Percentiles rank a stretch among this genome's conserved stretches.
Evolutionary conservation across 2,888 invertebrate species (phyloP).

Genomic region (Crioceris asparagi): DNA sequence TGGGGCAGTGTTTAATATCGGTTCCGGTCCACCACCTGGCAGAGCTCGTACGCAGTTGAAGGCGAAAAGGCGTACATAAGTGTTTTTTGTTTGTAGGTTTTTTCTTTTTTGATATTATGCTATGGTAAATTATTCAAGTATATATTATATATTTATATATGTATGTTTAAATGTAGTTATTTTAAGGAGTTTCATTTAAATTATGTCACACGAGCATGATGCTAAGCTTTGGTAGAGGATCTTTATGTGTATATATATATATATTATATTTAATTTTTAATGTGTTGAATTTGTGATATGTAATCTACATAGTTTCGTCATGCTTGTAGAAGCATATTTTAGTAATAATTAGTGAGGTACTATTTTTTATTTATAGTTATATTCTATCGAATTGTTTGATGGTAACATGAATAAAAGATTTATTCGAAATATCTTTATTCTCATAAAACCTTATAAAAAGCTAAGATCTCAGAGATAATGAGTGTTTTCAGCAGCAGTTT

Average conservation of each 20-base stretch:
- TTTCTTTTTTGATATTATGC: too few relatives aligned
- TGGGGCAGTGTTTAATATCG: conserved; percentile 45
- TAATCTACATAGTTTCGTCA: conserved; percentile 22
- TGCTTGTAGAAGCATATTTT: conserved; percentile 29
- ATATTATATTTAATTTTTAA: conserved; percentile 9
- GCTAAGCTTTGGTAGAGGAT: conserved; percentile 11
- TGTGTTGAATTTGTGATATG: conserved; percentile 17
- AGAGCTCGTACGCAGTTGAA: conserved; percentile 33
- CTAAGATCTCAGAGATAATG: too few relatives aligned
- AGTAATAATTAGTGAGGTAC: too few relatives aligned
- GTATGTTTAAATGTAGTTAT: conserved; percentile 5
- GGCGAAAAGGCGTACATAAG: conserved; percentile 24
- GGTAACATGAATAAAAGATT: too few relatives aligned
- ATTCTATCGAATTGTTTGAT: too few relatives aligned
- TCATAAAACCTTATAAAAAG: too few relatives aligned
- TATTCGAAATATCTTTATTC: too few relatives aligned
- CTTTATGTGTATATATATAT: conserved; percentile 19
- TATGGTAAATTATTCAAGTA: too few relatives aligned
- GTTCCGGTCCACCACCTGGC: conserved; percentile 36
- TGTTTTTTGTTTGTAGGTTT: too few relatives aligned
- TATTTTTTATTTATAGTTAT: too few relatives aligned
- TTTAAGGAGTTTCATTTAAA: neutral
- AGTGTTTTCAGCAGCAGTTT: too few relatives aligned
- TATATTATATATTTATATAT: too few relatives aligned
- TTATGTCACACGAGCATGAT: conserved; percentile 25